phyloP scores from a whole-genome alignment of 1,140 invertebrate genomes.

The Euura saliciscinereae region DNA sequence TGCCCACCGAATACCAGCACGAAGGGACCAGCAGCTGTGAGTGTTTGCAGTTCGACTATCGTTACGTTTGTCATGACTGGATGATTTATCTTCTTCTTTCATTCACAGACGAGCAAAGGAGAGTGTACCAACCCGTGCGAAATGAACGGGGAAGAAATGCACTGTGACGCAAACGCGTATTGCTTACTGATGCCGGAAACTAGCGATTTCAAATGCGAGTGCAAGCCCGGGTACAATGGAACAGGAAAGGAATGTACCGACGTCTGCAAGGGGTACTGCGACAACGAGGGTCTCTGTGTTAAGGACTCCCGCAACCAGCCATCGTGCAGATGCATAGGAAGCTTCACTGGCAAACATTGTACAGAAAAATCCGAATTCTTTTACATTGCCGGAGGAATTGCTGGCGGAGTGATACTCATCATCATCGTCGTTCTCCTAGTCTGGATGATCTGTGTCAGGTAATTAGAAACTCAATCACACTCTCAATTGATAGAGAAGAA shows the following conservation, averaged over 20 bases:
- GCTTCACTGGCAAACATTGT: constrained; percentile 90
- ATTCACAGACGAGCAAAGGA: constrained; percentile 72
- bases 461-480: constrained; percentile 17
- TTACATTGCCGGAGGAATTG: constrained; percentile 92
- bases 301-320: constrained; percentile 85
- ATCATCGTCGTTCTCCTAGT: constrained; percentile 91
- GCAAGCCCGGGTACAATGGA: constrained; percentile 93
- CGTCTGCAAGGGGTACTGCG: constrained; percentile 86
- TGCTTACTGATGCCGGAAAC: constrained; percentile 86
- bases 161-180: constrained; percentile 88
- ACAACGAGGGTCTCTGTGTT: constrained; percentile 90
- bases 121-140: constrained; percentile 93
- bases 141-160: constrained; percentile 80
- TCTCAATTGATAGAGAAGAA: not conserved
- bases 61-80: constrained; percentile 20
- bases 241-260: constrained; percentile 83
- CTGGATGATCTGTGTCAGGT: constrained; percentile 97
- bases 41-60: constrained; percentile 41
- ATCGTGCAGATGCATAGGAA: constrained; percentile 86
- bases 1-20: constrained; percentile 95
- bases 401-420: constrained; percentile 88
- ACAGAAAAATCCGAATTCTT: constrained; percentile 92
- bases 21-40: constrained; percentile 77
- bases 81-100: constrained; percentile 25
- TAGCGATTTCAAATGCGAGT: constrained; percentile 89